phyloP scores from a whole-genome alignment of 2,888 invertebrate species.

The Nomada ferruginata region DNA sequence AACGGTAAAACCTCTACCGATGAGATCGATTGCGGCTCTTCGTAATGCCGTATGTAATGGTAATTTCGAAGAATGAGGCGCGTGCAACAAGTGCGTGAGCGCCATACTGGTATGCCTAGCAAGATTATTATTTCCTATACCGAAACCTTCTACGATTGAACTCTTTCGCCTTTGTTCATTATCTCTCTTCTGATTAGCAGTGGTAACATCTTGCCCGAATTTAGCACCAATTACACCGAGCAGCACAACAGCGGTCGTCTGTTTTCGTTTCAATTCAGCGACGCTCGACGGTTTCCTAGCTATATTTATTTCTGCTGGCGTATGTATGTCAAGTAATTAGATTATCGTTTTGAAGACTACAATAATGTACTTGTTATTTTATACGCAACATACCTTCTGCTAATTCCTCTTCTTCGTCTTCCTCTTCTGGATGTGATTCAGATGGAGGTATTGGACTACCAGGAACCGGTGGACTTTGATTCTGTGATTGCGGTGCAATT shows the following conservation, averaged over 20 bases:
- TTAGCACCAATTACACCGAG: slow-evolving; percentile 99
- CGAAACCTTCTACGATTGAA: slow-evolving; percentile 95
- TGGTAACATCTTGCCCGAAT: slow-evolving; percentile 97
- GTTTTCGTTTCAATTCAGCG: slow-evolving; percentile 95
- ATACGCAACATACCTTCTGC: slow-evolving; percentile 86
- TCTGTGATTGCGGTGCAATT: slow-evolving; percentile 88
- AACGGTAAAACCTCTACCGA: slow-evolving; percentile 98
- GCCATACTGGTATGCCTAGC: slow-evolving; percentile 97
- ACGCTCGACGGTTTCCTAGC: slow-evolving; percentile 93
- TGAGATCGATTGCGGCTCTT: slow-evolving; percentile 97
- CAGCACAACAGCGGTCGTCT: slow-evolving; percentile 98
- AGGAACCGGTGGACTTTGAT: slow-evolving; percentile 83
- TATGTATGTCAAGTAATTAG: slow-evolving; percentile 17
- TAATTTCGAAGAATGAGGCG: slow-evolving; percentile 92
- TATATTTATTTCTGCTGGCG: slow-evolving; percentile 81
- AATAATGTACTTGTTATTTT: not conserved
- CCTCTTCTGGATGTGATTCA: slow-evolving; percentile 88
- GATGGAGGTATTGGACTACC: slow-evolving; percentile 81
- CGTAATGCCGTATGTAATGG: slow-evolving; percentile 97
- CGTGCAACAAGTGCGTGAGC: slow-evolving; percentile 94
- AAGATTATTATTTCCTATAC: slow-evolving; percentile 94
- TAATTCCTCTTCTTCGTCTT: slow-evolving; percentile 94
- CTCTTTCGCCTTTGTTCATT: slow-evolving; percentile 89
- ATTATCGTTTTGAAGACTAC: not conserved
- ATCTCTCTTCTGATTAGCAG: slow-evolving; percentile 87